Evolutionary conservation across 2,888 invertebrate genomes (phyloP).

Genomic region (Parasteatoda lunata): DNA sequence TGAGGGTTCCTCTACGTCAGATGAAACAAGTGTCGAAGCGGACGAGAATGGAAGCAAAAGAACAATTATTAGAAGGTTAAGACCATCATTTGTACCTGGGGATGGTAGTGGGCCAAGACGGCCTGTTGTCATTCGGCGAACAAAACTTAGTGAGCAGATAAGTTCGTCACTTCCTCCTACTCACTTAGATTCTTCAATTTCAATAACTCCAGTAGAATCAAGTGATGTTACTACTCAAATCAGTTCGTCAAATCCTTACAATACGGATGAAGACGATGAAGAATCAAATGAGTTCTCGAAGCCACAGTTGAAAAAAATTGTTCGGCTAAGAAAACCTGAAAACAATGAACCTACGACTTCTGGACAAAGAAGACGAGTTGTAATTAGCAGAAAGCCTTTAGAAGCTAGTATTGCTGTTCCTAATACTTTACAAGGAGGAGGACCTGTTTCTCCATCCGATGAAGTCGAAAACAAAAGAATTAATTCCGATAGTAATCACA

Average conservation of each 20-base stretch:
- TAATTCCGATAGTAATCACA: constrained; percentile 26
- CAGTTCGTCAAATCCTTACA: not conserved
- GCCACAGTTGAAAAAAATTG: constrained; percentile 54
- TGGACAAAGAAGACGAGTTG: constrained; percentile 51
- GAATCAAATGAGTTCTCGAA: constrained; percentile 14
- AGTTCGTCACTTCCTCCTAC: not conserved
- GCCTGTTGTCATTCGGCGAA: constrained; percentile 57
- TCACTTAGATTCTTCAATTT: not conserved
- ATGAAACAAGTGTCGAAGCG: not conserved
- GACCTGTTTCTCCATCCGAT: constrained; percentile 26
- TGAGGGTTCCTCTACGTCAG: not conserved
- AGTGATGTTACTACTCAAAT: not conserved
- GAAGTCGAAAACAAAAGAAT: not conserved
- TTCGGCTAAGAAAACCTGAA: constrained; percentile 60
- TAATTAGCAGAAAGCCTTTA: constrained; percentile 49
- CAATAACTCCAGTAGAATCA: not conserved
- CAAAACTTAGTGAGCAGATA: constrained; percentile 45
- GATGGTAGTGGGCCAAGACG: constrained; percentile 56
- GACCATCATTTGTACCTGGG: constrained; percentile 60
- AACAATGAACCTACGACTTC: constrained; percentile 6
- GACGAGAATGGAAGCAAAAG: constrained; percentile 12
- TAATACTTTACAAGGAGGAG: constrained; percentile 51
- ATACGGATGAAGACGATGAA: not conserved
- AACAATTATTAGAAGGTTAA: constrained; percentile 53
- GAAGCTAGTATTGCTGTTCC: constrained; percentile 7